Base-by-base conservation (phyloP, 2,888 invertebrate genomes). In the Aricia artaxerxes region DNA sequence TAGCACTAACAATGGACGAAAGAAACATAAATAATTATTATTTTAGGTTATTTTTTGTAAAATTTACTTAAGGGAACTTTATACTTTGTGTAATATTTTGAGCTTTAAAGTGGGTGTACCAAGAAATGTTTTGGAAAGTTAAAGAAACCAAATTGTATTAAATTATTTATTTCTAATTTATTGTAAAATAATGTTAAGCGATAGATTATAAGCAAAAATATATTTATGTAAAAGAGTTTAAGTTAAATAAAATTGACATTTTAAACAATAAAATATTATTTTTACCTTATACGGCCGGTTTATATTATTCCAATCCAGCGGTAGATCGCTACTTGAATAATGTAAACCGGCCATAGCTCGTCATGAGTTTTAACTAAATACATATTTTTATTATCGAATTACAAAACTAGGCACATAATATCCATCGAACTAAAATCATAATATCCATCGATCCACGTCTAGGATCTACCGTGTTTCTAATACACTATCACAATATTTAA, bases 11-110 rank as follows among this genome's bases (percentile, higher is more conserved):
- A 80, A 82, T 73, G 85, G 83, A 76, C 83, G 85, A 72, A 88
- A 86, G 77, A 88, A 87, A 83, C 86, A 88, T 83, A 83, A 87
- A 83, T 85, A 84, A 83, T 78, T 77, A 24, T 7, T 60, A 60
- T 40, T 73, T 73, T 38, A 60, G 31, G 40, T 40, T 73, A 35
- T 40, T 57, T 73, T 40, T 57, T 73, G 13, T 73, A 40, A 16
- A 73, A 53, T 76, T 53, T 53, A 5, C 0, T 7, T 38, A 16
- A 31, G 64, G 11, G 11, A 61, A 35, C 35, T 69, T 13, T 13
- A 69, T 38, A 35, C 11, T 69, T 69, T 69, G 35, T 69, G 69
- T 69, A 69, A 69, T 69, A 69, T 69, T 35, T 38, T 69, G 69
- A 69, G 69, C 69, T 69, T 69, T 69, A 69, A 69, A 35, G 35